A percentile compares a stretch with the other conserved stretches of the same genome.
phyloP scores from a whole-genome alignment of 2,797 vertebrate genomes.

The Girardinus metallicus region DNA sequence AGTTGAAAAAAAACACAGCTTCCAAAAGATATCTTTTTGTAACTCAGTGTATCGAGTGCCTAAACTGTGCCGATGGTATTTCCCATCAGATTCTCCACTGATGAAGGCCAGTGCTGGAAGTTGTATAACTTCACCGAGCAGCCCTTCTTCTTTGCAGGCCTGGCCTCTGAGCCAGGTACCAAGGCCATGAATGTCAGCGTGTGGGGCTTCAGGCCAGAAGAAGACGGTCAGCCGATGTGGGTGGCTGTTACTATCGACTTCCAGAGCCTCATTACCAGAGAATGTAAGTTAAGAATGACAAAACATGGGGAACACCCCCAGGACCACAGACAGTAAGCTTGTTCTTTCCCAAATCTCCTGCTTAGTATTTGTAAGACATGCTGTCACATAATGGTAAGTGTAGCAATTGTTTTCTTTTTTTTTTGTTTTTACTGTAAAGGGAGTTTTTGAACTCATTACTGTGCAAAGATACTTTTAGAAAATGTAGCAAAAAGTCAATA shows the following conservation, averaged over 20 bases:
- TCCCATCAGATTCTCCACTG: constrained; percentile 81
- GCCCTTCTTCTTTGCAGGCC: constrained; percentile 82
- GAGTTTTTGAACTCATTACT: not conserved
- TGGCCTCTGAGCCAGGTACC: constrained; percentile 82
- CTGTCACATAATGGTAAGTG: not conserved
- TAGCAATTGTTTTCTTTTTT: not conserved
- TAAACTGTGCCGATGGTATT: not conserved
- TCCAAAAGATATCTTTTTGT: too few species aligned
- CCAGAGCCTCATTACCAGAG: constrained; percentile 80
- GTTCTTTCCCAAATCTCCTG: not conserved
- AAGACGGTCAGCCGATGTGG: constrained; percentile 81
- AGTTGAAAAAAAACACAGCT: too few species aligned
- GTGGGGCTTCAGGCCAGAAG: constrained; percentile 83
- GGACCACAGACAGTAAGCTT: not conserved
- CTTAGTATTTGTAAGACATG: not conserved
- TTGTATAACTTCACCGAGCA: constrained; percentile 83
- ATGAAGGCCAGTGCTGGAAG: constrained; percentile 86
- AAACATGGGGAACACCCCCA: not conserved
- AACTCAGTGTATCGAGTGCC: not conserved
- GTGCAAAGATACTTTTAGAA: not conserved
- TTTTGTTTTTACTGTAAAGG: not conserved
- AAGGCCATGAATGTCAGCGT: constrained; percentile 85
- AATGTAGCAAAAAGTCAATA: not conserved
- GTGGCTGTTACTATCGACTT: constrained; percentile 85
- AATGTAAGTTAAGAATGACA: constrained; percentile 75